Conservation (phyloP, 2,113 vertebrate species). For the Thunnus thynnus region DNA sequence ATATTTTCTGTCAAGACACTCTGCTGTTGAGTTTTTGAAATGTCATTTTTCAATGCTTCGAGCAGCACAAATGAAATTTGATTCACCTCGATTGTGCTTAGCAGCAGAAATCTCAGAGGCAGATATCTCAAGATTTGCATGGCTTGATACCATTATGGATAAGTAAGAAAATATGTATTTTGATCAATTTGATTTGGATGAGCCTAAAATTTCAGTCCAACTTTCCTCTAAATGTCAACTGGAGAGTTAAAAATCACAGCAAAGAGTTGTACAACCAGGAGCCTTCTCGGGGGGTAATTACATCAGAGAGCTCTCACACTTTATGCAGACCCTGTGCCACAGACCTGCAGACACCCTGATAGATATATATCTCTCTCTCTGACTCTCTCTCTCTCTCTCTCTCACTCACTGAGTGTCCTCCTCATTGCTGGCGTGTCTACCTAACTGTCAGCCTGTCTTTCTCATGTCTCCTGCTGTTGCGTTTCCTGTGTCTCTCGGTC, state of each 20-base stretch:
- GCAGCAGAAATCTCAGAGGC: not conserved
- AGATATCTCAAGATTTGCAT: slow-evolving; percentile 1
- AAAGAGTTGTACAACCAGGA: not conserved
- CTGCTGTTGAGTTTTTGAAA: not conserved
- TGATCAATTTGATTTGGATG: not conserved
- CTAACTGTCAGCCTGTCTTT: slow-evolving; percentile 16
- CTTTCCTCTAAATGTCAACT: not conserved
- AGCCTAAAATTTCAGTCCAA: not conserved
- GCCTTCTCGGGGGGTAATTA: not conserved
- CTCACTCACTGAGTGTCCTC: slow-evolving; percentile 4
- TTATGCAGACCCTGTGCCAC: not conserved
- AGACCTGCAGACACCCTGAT: too few species aligned
- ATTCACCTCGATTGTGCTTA: not conserved
- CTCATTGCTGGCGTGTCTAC: slow-evolving; percentile 12
- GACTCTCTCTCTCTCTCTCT: too few species aligned
- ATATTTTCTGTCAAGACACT: not conserved
- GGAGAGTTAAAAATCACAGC: not conserved
- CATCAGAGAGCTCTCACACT: not conserved
- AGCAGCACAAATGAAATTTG: slow-evolving; percentile 1
- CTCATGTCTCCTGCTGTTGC: slow-evolving; percentile 39
- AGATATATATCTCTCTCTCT: too few species aligned
- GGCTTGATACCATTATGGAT: not conserved
- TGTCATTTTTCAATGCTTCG: slow-evolving; percentile 25
- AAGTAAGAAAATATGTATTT: slow-evolving; percentile 17
- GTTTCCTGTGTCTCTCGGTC: slow-evolving; percentile 52